phyloP scores from a whole-genome alignment of 2,113 vertebrate species.

The Ibidorhyncha struthersii region DNA sequence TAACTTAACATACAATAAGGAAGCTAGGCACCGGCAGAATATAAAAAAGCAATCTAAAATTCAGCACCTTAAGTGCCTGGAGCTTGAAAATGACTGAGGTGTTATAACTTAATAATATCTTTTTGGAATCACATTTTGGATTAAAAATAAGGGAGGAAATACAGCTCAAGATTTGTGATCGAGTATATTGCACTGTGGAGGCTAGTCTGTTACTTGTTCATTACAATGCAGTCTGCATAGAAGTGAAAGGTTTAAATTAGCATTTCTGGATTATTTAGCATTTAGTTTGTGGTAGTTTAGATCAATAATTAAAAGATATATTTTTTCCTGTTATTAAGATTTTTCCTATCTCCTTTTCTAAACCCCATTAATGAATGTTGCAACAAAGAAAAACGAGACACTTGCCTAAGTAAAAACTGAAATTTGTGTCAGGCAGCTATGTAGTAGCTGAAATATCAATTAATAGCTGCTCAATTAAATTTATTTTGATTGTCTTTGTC shows the following conservation, averaged over 20 bases:
- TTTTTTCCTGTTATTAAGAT: background rate
- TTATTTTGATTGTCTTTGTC: background rate
- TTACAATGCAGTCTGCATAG: background rate
- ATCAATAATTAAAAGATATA: slow-evolving; percentile 50
- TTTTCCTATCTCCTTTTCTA: background rate
- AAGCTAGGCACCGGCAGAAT: slow-evolving; percentile 53
- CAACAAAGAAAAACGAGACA: background rate
- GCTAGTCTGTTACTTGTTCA: slow-evolving; percentile 28
- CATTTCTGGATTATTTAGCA: slow-evolving; percentile 43
- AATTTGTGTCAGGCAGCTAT: background rate
- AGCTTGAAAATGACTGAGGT: slow-evolving; percentile 65
- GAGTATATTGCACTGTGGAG: slow-evolving; percentile 40
- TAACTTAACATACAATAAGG: slow-evolving; percentile 63
- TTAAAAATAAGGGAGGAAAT: slow-evolving; percentile 40
- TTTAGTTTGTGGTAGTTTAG: slow-evolving; percentile 27
- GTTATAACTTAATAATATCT: slow-evolving; percentile 70
- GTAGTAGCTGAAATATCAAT: background rate
- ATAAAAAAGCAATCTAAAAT: slow-evolving; percentile 76
- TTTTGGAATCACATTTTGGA: slow-evolving; percentile 59
- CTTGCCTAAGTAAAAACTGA: background rate
- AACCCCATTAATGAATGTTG: background rate
- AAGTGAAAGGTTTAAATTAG: slow-evolving; percentile 53
- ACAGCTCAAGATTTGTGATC: slow-evolving; percentile 34
- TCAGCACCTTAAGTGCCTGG: slow-evolving; percentile 67
- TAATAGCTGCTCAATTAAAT: background rate